A percentile compares a stretch with the other conserved stretches of the same genome.
phyloP scores from a whole-genome alignment of 2,797 vertebrate species.

The Limnodromus scolopaceus region DNA sequence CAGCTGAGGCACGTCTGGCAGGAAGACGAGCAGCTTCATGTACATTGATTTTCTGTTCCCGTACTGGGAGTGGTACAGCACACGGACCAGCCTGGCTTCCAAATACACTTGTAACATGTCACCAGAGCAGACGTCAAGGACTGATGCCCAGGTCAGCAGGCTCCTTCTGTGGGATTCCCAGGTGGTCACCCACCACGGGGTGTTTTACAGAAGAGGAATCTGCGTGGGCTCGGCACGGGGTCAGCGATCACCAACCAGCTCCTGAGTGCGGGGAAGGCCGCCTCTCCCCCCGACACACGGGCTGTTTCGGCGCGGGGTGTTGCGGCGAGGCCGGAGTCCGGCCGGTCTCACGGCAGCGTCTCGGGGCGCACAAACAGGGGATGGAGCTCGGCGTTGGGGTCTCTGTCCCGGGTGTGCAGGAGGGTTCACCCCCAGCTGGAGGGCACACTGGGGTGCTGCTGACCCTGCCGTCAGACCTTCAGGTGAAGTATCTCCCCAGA shows the following conservation, averaged over 20 bases:
- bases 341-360: rapidly evolving
- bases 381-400: neutral
- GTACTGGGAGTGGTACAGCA: neutral
- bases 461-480: neutral
- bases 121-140: neutral
- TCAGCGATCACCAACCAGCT: too few species aligned
- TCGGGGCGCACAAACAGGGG: rapidly evolving
- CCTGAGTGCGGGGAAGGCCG: rapidly evolving
- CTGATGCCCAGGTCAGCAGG: neutral
- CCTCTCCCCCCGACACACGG: rapidly evolving
- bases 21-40: neutral
- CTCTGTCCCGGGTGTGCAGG: neutral
- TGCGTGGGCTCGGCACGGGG: too few species aligned
- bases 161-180: neutral
- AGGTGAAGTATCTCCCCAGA: neutral
- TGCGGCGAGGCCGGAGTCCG: neutral
- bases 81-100: neutral
- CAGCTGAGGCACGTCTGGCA: neutral
- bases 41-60: slow-evolving; percentile 19
- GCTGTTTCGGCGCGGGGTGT: neutral
- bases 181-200: neutral
- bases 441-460: neutral
- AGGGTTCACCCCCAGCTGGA: neutral
- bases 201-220: neutral
- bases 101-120: neutral